These are phyloP conservation scores for Rhodinocichla rosea DNA, from an alignment of 2,113 vertebrate species.

Conservation along the genomic window DNA sequence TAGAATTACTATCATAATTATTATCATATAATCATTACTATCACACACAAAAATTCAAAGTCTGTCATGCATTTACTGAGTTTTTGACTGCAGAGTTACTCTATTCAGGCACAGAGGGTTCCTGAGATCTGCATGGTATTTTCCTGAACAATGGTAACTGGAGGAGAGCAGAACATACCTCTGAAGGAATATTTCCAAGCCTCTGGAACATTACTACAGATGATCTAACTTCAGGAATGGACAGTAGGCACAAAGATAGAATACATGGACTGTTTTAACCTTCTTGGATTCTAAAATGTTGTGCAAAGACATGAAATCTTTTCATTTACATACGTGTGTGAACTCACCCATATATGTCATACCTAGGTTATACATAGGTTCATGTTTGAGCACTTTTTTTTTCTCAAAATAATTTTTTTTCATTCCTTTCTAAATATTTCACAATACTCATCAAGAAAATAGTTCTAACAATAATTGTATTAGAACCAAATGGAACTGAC, in stretches of 20 bases:
- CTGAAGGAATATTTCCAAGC: background rate
- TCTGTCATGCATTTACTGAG: background rate
- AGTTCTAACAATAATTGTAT: background rate
- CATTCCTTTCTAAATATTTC: background rate
- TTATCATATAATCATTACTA: background rate
- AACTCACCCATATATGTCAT: background rate
- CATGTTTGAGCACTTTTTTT: background rate
- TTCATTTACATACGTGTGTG: rapidly evolving
- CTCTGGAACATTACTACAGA: background rate
- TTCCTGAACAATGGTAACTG: background rate
- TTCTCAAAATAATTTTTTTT: background rate
- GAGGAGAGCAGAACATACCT: background rate
- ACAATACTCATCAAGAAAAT: background rate
- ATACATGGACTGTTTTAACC: background rate
- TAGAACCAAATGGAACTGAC: background rate
- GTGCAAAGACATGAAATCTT: background rate
- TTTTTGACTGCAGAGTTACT: background rate
- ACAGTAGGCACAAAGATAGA: background rate
- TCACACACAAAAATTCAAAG: background rate
- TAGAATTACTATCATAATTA: background rate
- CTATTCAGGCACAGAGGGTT: background rate
- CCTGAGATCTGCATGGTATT: background rate
- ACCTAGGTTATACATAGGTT: background rate
- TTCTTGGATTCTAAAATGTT: background rate
- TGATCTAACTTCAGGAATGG: background rate